Conservation (phyloP, 92 coral and sea anemone species). For the Zoanthus gigantus region DNA sequence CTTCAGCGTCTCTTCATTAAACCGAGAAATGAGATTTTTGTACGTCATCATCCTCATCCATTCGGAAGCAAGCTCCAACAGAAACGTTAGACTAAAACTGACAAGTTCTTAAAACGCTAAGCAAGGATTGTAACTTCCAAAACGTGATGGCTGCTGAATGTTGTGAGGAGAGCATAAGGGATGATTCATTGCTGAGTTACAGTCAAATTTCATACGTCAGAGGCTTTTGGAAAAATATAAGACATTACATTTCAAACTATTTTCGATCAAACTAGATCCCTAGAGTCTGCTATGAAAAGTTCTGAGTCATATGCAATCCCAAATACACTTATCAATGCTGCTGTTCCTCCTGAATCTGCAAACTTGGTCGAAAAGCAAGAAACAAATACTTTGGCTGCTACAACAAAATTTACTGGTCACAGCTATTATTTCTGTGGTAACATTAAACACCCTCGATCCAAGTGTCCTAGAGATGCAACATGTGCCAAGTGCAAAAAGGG, state of each 20-base stretch:
- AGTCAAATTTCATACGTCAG: background rate
- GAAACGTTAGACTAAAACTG: background rate
- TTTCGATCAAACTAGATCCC: conserved; percentile 4
- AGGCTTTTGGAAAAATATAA: background rate
- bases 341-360: background rate
- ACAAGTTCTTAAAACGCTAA: background rate
- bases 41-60: background rate
- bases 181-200: background rate
- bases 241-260: background rate
- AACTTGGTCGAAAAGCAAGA: too few relatives aligned
- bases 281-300: background rate
- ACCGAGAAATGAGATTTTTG: background rate
- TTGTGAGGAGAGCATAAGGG: background rate
- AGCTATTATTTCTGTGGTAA: background rate
- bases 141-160: background rate
- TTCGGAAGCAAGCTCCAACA: background rate
- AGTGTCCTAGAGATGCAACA: too few relatives aligned
- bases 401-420: too few relatives aligned
- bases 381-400: too few relatives aligned
- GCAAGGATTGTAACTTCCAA: background rate
- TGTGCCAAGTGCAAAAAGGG: too few relatives aligned
- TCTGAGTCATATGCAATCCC: background rate
- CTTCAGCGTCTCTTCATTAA: conserved; percentile 24
- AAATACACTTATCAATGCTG: background rate
- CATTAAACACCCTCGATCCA: too few relatives aligned